Percentiles rank a stretch among this genome's conserved stretches.
Evolutionary conservation across 2,113 vertebrate genomes (phyloP).

Genomic region (Cyrtonyx montezumae): DNA sequence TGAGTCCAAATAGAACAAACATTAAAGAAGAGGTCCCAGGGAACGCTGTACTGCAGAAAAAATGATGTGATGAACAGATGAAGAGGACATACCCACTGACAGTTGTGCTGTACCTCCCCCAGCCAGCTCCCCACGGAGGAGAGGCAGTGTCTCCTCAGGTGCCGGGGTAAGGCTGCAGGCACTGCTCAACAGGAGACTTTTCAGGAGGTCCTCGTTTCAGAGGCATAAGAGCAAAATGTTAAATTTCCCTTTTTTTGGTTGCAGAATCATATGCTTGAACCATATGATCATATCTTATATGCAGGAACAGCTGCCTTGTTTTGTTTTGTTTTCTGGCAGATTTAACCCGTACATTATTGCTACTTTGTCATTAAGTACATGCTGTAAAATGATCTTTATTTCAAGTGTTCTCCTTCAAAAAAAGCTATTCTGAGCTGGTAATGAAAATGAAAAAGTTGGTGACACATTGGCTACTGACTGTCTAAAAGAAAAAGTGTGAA

Average conservation of each 20-base stretch:
- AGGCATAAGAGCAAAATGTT: not conserved
- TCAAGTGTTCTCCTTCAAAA: not conserved
- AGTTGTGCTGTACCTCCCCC: not conserved
- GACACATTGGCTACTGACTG: not conserved
- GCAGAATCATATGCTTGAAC: not conserved
- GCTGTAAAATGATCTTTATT: not conserved
- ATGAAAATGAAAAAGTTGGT: not conserved
- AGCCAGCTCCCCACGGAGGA: not conserved
- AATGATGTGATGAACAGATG: not conserved
- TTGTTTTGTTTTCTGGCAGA: not conserved
- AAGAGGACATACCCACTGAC: not conserved
- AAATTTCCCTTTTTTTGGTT: not conserved
- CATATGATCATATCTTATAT: no score
- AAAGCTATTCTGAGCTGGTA: not conserved
- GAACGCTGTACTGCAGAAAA: not conserved
- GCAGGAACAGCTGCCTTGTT: not conserved
- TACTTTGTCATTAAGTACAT: not conserved
- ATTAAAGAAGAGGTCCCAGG: not conserved
- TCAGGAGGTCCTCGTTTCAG: not conserved
- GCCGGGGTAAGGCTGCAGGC: no score
- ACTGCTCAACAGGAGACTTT: no score
- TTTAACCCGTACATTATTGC: not conserved
- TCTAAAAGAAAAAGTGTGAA: not conserved
- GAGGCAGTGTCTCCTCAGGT: not conserved
- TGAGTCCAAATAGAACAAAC: not conserved